These are phyloP conservation scores for Parapsyche elsis DNA, from an alignment of 1,140 invertebrate species.

Conservation along the genomic window DNA sequence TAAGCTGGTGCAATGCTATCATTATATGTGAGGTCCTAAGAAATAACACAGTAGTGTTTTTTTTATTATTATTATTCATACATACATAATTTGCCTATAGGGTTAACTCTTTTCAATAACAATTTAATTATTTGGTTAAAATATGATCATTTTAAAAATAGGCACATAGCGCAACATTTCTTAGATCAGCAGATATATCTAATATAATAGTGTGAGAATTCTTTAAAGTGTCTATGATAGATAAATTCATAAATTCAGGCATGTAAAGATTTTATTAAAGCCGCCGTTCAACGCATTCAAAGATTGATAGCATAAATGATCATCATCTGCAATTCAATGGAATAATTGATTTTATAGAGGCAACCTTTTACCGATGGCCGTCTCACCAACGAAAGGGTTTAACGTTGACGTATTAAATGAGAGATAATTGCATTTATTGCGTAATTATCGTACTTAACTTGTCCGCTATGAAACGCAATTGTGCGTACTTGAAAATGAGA, in stretches of 20 bases:
- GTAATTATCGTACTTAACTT: background rate
- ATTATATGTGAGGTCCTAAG: too few species aligned
- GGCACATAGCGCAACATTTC: too few species aligned
- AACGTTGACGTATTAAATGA: background rate
- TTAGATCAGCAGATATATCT: too few species aligned
- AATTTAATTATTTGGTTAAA: too few species aligned
- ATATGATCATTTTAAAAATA: too few species aligned
- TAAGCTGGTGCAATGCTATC: too few species aligned
- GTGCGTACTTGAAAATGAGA: too few species aligned
- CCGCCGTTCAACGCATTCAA: background rate
- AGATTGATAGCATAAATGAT: slow-evolving; percentile 21
- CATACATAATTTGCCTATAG: too few species aligned
- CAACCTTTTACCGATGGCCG: background rate
- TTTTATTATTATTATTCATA: too few species aligned
- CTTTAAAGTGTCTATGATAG: background rate
- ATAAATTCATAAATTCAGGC: slow-evolving; percentile 7
- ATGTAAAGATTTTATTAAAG: slow-evolving; percentile 5
- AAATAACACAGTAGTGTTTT: too few species aligned
- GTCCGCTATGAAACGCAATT: background rate
- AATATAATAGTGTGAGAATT: too few species aligned
- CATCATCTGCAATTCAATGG: slow-evolving; percentile 3
- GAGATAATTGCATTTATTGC: background rate
- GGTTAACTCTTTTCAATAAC: too few species aligned
- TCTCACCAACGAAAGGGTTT: background rate
- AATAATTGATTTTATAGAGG: slow-evolving; percentile 18